Base-by-base conservation (phyloP, 2,113 vertebrate genomes). In the Taurulus bubalis region DNA sequence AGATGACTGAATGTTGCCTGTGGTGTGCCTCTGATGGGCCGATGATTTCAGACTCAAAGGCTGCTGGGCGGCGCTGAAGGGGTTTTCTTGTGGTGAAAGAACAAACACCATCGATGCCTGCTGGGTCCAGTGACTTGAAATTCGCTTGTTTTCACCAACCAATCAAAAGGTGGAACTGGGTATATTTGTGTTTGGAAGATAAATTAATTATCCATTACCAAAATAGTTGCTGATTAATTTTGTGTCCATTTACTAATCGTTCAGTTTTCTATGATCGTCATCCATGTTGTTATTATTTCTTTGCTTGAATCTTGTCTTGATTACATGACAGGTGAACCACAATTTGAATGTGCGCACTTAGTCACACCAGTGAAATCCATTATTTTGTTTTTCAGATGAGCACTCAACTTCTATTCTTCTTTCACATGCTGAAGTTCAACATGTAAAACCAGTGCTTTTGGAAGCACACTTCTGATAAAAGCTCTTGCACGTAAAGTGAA, bases 1-100 rank as follows among this genome's bases (percentile, higher is more conserved):
- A 58, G 75, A 71, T 78, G 80, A 73, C 26, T 71, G 56, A 81
- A 20, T 68, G 70, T 42, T 36, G 18, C 40, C 16, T 28, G 34
- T 55, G 72, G 51, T 55, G 24, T 11, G 40, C 40, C 56, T 1
- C 53, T 72, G 58, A 72, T 72, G 30, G 72, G 20, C n/a, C 4
- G n/a, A 28, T 12, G 8, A 16, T 51, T 47, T 22, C 12, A 40
- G n/a, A 34, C 45, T 71, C 0, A 15, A 66, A 79, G 20, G 16
- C 20, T 22, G 56, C 42, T 42, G 56, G 30, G 26, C 53, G 63
- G 16, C 2, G 0, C 34, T 75, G 51, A 28, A 15, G 64, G 36
- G 18, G 1, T 9, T 8, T 32, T n/a, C 22, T 30, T 11, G 34
- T 22, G 22, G 2, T 70, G 8, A 45, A 75, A 34, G 47, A 34